Conservation (phyloP, 2,888 invertebrate genomes). For the Sylvicola fuscatus region DNA sequence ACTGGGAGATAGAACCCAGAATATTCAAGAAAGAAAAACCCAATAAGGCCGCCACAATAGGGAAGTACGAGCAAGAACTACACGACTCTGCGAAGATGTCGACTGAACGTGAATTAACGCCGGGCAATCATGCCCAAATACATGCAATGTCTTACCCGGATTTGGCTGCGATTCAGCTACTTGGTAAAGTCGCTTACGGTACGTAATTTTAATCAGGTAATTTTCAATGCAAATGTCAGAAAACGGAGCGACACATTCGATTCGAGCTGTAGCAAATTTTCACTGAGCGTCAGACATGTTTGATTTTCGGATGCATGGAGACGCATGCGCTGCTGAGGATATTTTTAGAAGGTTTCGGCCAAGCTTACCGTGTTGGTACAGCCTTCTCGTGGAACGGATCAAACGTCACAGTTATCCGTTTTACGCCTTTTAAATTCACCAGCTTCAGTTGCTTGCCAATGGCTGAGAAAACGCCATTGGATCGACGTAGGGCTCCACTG, state of each 20-base stretch:
- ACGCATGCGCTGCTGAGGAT: slow-evolving; percentile 1
- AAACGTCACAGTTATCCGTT: slow-evolving; percentile 55
- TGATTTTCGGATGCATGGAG: background rate
- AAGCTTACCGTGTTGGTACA: slow-evolving; percentile 32
- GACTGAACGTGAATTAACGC: slow-evolving; percentile 33
- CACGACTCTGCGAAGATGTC: slow-evolving; percentile 26
- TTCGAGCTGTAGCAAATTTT: background rate
- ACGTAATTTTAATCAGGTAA: slow-evolving; percentile 10
- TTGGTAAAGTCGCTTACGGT: slow-evolving; percentile 22
- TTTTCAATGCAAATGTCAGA: background rate
- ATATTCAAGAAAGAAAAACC: too few relatives aligned
- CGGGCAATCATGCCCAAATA: slow-evolving; percentile 27
- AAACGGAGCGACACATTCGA: background rate
- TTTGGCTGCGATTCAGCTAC: slow-evolving; percentile 25
- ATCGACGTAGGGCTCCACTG: slow-evolving; percentile 43
- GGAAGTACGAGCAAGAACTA: slow-evolving; percentile 7
- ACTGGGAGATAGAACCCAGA: too few relatives aligned
- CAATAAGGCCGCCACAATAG: too few relatives aligned
- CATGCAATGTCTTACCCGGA: slow-evolving; percentile 29
- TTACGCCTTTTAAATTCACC: slow-evolving; percentile 59
- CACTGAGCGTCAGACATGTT: background rate
- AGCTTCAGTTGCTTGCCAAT: slow-evolving; percentile 47
- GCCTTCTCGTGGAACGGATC: slow-evolving; percentile 66
- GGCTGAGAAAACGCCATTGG: slow-evolving; percentile 48
- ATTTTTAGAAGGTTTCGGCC: too few relatives aligned